phyloP scores from a whole-genome alignment of 2,797 vertebrate genomes.

The Nyctalus aviator region DNA sequence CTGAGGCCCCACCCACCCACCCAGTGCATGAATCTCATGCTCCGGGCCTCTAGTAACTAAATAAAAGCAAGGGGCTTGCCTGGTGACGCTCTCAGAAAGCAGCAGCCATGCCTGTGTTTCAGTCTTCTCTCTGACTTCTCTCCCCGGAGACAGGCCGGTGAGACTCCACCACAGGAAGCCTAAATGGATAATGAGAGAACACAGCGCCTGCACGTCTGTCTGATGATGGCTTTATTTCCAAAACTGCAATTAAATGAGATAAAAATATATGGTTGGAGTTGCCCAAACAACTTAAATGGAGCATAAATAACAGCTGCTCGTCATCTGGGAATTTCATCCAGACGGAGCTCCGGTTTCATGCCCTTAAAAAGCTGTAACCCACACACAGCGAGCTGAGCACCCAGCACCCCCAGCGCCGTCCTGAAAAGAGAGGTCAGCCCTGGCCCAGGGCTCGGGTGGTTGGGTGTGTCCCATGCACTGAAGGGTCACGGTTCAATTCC shows the following conservation, averaged over 20 bases:
- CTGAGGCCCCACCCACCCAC: no score
- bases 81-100: background rate
- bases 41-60: no score
- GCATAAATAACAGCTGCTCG: slow-evolving; percentile 79
- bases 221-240: slow-evolving; percentile 71
- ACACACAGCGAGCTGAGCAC: background rate
- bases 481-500: no score
- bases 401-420: background rate
- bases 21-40: no score
- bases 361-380: background rate
- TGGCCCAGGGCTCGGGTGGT: no score
- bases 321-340: slow-evolving; percentile 66
- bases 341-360: background rate
- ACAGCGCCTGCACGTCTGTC: slow-evolving; percentile 40
- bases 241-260: slow-evolving; percentile 79
- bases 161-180: background rate
- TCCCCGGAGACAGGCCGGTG: background rate
- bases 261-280: slow-evolving; percentile 77
- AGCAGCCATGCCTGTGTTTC: no score
- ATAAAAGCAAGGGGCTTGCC: background rate
- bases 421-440: background rate
- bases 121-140: background rate
- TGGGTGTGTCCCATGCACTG: no score
- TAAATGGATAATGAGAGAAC: slow-evolving; percentile 43
- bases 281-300: slow-evolving; percentile 66